Conservation (phyloP, 2,113 vertebrate species). For the Cochlearius cochlearius region DNA sequence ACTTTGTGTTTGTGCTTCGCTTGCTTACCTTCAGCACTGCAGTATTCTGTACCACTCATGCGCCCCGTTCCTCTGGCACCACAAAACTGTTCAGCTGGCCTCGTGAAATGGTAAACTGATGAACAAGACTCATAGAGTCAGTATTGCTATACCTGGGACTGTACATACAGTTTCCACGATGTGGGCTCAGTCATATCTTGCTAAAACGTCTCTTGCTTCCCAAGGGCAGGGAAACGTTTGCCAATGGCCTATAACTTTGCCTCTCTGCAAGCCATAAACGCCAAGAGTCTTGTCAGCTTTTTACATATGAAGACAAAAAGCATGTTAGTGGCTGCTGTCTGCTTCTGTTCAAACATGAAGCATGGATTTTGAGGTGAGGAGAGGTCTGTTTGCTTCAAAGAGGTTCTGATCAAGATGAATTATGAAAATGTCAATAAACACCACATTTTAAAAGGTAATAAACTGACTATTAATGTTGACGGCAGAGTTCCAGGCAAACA, state of each 20-base stretch:
- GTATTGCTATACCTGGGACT: neutral
- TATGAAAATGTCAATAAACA: constrained; percentile 28
- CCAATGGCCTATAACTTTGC: neutral
- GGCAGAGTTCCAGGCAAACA: neutral
- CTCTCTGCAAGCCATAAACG: neutral
- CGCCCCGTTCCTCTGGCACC: neutral
- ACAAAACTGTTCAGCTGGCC: neutral
- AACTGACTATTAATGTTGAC: neutral
- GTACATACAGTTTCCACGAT: fast-evolving
- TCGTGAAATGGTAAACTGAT: neutral
- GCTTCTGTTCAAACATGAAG: neutral
- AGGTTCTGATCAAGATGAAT: neutral
- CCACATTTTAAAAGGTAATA: neutral
- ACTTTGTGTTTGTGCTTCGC: neutral
- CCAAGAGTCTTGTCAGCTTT: neutral
- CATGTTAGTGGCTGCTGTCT: neutral
- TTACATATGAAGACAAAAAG: neutral
- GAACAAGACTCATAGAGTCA: neutral
- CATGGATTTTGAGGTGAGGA: neutral
- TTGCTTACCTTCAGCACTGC: fast-evolving
- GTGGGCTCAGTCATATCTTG: neutral
- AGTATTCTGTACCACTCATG: neutral
- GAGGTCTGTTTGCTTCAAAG: neutral
- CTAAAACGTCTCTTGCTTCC: neutral
- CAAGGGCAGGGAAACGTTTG: neutral